Evolutionary conservation across 2,113 vertebrate species (phyloP).

Genomic region (Ovis aries): ARS-UI_Ramb_v3.0 NC_056080.1:84991001-84991500

Average conservation of each 20-base stretch:
- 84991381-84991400: no score
- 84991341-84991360: neutral
- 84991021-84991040: neutral
- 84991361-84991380: no score
- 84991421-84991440: no score
- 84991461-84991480: no score
- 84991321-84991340: neutral
- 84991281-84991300: neutral
- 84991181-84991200: neutral
- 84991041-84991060: neutral
- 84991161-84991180: neutral
- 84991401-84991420: no score
- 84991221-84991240: neutral
- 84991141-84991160: neutral
- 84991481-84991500: no score
- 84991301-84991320: neutral
- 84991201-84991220: neutral
- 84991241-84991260: neutral
- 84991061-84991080: neutral
- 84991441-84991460: no score
- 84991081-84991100: neutral
- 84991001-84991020: neutral
- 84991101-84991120: neutral
- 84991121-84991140: neutral
- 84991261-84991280: neutral